Evolutionary conservation across 2,888 invertebrate species (phyloP).

Genomic region (Acheta domesticus): DNA sequence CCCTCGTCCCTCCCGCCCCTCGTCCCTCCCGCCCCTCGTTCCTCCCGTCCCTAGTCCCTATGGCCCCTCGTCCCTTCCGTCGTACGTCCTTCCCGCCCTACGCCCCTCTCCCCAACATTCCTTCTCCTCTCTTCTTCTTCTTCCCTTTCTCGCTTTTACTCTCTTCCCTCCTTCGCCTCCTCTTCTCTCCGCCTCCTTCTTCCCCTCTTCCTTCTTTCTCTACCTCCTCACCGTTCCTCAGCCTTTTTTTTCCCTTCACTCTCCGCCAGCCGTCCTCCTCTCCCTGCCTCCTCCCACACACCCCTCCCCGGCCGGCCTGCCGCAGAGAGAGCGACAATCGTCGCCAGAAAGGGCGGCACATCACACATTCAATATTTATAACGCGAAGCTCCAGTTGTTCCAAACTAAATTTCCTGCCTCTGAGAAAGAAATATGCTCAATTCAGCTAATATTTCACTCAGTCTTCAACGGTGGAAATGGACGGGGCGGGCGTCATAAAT

Average conservation of each 20-base stretch:
- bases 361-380: slow-evolving; percentile 18
- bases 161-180: no score
- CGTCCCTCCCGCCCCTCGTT: no score
- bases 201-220: not conserved
- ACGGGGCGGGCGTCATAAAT: not conserved
- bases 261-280: not conserved
- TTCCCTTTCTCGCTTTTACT: no score
- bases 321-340: no score
- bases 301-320: not conserved
- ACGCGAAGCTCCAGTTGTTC: slow-evolving; percentile 4
- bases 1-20: no score
- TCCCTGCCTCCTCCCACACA: not conserved
- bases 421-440: slow-evolving; percentile 10
- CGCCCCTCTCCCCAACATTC: no score
- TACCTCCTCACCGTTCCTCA: not conserved
- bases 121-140: no score
- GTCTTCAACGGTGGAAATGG: slow-evolving; percentile 5
- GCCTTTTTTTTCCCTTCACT: not conserved
- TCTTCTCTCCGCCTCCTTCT: not conserved
- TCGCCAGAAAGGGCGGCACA: not conserved
- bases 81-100: no score
- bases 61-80: no score
- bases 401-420: slow-evolving; percentile 18
- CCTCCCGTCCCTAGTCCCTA: no score
- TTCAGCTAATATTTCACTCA: slow-evolving; percentile 10